Evolutionary conservation across 2,113 vertebrate genomes (phyloP).

Genomic region (Zeus faber): DNA sequence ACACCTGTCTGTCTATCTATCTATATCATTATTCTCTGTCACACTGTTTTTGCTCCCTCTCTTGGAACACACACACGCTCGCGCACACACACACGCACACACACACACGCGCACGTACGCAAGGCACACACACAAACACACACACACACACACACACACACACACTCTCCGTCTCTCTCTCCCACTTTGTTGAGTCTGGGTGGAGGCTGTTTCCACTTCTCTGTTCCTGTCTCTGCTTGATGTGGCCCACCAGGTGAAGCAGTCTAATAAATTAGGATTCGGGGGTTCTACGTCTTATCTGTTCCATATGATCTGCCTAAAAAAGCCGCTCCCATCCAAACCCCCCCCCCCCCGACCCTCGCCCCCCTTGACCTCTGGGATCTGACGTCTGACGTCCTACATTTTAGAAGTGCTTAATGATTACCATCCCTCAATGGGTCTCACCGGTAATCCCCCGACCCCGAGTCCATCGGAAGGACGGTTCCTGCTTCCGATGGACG

Average conservation of each 20-base stretch:
- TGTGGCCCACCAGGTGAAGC: conserved; percentile 51
- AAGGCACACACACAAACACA: conserved; percentile 7
- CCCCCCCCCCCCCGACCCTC: background rate
- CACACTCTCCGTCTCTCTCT: background rate
- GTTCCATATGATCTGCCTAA: conserved; percentile 70
- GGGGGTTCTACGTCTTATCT: conserved; percentile 67
- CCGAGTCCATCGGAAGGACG: conserved; percentile 4
- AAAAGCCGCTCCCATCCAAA: conserved; percentile 32
- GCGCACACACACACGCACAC: conserved; percentile 1
- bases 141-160: conserved; percentile 1
- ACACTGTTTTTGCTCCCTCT: too few species aligned
- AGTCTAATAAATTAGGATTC: conserved; percentile 54
- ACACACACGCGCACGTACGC: too few species aligned
- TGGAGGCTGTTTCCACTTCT: conserved; percentile 43
- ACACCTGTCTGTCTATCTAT: conserved; percentile 41
- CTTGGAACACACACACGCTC: background rate
- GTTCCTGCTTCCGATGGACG: conserved; percentile 13
- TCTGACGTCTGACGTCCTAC: conserved; percentile 68
- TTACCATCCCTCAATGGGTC: conserved; percentile 56
- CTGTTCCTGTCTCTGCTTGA: conserved; percentile 49
- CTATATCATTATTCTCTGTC: conserved; percentile 11
- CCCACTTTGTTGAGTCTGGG: conserved; percentile 53
- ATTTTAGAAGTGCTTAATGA: conserved; percentile 63
- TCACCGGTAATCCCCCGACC: conserved; percentile 37
- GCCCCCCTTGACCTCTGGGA: conserved; percentile 48